These are phyloP conservation scores for Protosalanx chinensis DNA, from an alignment of 2,797 vertebrate genomes.

Conservation along the genomic window DNA sequence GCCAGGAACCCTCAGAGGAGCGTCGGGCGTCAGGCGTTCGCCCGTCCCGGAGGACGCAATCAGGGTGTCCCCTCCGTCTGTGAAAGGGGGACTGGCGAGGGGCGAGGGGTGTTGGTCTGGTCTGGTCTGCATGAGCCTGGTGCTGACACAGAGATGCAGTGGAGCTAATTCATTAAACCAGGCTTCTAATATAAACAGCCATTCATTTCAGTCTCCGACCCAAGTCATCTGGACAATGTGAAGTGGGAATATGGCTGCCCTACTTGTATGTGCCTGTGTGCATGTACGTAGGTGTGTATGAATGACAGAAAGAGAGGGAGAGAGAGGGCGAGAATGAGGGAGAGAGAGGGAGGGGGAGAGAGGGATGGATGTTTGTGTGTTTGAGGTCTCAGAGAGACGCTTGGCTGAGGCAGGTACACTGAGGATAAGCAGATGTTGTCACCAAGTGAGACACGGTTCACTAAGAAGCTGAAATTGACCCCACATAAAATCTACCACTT, in stretches of 20 bases:
- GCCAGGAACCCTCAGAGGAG: slow-evolving; percentile 86
- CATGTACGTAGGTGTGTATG: slow-evolving; percentile 29
- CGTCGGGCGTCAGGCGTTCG: slow-evolving; percentile 80
- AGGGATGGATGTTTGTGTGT: slow-evolving; percentile 46
- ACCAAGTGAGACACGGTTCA: slow-evolving; percentile 52
- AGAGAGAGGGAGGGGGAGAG: background rate
- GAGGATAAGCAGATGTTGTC: slow-evolving; percentile 65
- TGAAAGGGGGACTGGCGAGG: slow-evolving; percentile 33
- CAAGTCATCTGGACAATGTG: slow-evolving; percentile 96
- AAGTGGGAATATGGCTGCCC: slow-evolving; percentile 74
- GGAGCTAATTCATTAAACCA: slow-evolving; percentile 99
- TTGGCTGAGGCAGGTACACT: slow-evolving; percentile 54
- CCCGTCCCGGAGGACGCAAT: slow-evolving; percentile 86
- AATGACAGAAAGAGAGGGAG: slow-evolving; percentile 6
- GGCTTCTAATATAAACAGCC: slow-evolving; percentile 99
- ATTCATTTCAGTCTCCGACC: slow-evolving; percentile 95
- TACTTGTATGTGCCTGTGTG: slow-evolving; percentile 31
- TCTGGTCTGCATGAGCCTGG: slow-evolving; percentile 90
- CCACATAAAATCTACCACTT: slow-evolving; percentile 28
- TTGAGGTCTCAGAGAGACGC: slow-evolving; percentile 50
- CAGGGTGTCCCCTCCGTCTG: slow-evolving; percentile 74
- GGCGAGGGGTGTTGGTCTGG: slow-evolving; percentile 31
- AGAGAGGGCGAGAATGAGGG: background rate
- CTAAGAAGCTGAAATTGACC: slow-evolving; percentile 45
- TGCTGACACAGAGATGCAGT: slow-evolving; percentile 88